Conservation (phyloP, 2,797 vertebrate genomes). For the Oreochromis grahami region DNA sequence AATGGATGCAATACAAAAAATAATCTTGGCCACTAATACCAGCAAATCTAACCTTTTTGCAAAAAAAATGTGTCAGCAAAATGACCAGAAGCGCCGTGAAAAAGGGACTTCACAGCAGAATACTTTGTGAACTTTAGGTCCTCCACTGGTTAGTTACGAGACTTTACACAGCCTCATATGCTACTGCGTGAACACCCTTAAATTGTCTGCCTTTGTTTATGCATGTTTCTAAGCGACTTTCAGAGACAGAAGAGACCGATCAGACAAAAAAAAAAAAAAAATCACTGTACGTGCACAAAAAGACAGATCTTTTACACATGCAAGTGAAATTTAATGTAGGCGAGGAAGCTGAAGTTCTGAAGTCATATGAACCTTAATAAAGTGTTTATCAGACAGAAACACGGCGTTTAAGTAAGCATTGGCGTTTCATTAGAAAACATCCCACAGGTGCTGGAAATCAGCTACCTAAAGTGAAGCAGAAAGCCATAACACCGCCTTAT, state of each 20-base stretch:
- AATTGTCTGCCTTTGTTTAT: not conserved
- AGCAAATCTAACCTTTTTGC: not conserved
- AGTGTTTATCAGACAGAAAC: not conserved
- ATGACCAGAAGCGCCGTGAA: not conserved
- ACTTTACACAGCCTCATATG: not conserved
- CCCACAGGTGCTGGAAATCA: not conserved
- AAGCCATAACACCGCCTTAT: not conserved
- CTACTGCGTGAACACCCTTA: not conserved
- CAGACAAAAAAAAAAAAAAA: not conserved
- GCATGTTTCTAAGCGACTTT: not conserved
- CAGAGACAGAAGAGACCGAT: fast-evolving
- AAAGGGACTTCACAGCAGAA: not conserved
- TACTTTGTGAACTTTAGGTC: not conserved
- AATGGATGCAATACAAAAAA: not conserved
- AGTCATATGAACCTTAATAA: not conserved
- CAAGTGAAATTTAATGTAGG: not conserved
- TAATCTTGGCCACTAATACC: not conserved
- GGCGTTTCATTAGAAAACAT: not conserved
- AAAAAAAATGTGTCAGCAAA: not conserved
- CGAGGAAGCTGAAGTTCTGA: not conserved
- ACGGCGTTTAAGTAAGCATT: not conserved
- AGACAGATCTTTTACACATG: not conserved
- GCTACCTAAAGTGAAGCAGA: not conserved
- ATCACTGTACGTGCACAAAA: not conserved
- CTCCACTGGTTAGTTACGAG: not conserved